Base-by-base conservation (phyloP, 2,797 vertebrate species). In the Geotrypetes seraphini region DNA sequence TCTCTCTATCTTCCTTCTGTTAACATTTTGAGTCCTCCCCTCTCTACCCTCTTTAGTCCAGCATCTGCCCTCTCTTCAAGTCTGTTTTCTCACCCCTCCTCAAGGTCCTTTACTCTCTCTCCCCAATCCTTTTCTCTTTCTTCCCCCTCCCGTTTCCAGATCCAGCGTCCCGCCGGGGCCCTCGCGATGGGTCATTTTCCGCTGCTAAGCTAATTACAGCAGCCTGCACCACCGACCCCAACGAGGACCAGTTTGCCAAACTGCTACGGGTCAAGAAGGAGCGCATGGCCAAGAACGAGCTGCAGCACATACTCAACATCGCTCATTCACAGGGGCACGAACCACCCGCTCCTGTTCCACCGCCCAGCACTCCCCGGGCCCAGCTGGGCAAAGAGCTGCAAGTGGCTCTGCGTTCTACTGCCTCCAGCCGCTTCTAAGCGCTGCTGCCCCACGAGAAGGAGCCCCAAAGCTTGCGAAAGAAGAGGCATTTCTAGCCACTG, bases 391-490 rank as follows among this genome's bases (percentile, higher is more conserved):
- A 29, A 18, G 91, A 86, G 2, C 61, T 81, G 9, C 75, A 57
- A 0, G 78, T 95, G 10, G 92, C 94, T 39, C 86, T 59, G 11
- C 52, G 63, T 10, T 88, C 94, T 66, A 98, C 92, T 0, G 92
- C 94, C 0, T 97, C 93, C 11, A 94, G 95, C 1, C 81, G 81
- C 46, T 97, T 97, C 67, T 95, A 97, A 64, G 89, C 88, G 15
- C 66, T 80, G 5, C 73, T 99, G 16, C 88, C 92, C 1, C 90
- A 88, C 53, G 95, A 97, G 72, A 75, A 92, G 3, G 57, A 72
- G n/a, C 52, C 71, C 1, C 86, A 56, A 28, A 83, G 73, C 44
- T 37, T 46, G 0, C 88, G 91, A 28, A 92, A 83, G 60, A 97
- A 73, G 59, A 85, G 95, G 27, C 85, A 82, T 57, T 99, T 99